Percentiles rank a stretch among this genome's conserved stretches.
Evolutionary conservation across 53 echinoderm and acorn worm genomes (phyloP).

Genomic region (Patiria pectinifera): DNA sequence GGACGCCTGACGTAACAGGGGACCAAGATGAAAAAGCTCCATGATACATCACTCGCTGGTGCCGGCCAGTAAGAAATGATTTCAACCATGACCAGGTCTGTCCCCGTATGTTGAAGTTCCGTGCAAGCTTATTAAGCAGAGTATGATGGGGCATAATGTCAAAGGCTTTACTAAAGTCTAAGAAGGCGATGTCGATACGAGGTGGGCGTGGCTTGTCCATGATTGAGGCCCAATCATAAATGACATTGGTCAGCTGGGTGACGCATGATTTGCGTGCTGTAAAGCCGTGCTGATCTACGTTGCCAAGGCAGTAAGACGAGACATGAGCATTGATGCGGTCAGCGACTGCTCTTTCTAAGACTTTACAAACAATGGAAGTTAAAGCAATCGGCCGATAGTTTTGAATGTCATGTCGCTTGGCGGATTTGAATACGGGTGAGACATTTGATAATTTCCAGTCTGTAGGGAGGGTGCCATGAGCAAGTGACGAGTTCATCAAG

Average conservation of each 20-base stretch:
- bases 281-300: slow-evolving; percentile 25
- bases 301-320: slow-evolving; percentile 21
- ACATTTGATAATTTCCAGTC: slow-evolving; percentile 25
- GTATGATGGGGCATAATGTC: too few species aligned
- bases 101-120: too few species aligned
- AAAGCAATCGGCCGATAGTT: slow-evolving; percentile 55
- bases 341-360: slow-evolving; percentile 37
- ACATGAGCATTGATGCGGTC: slow-evolving; percentile 28
- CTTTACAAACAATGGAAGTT: slow-evolving; percentile 17
- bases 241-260: slow-evolving; percentile 34
- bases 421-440: slow-evolving; percentile 30
- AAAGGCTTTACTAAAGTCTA: too few species aligned
- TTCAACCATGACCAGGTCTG: too few species aligned
- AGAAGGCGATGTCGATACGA: neutral
- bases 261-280: slow-evolving; percentile 28
- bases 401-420: neutral
- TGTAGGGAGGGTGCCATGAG: neutral
- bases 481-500: too few species aligned
- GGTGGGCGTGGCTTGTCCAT: slow-evolving; percentile 32
- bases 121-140: too few species aligned
- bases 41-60: too few species aligned
- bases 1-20: too few species aligned
- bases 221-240: slow-evolving; percentile 38
- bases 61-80: too few species aligned
- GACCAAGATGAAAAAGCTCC: too few species aligned